Base-by-base conservation (phyloP, 1,140 invertebrate species). In the Zaprionus nigranus region DNA sequence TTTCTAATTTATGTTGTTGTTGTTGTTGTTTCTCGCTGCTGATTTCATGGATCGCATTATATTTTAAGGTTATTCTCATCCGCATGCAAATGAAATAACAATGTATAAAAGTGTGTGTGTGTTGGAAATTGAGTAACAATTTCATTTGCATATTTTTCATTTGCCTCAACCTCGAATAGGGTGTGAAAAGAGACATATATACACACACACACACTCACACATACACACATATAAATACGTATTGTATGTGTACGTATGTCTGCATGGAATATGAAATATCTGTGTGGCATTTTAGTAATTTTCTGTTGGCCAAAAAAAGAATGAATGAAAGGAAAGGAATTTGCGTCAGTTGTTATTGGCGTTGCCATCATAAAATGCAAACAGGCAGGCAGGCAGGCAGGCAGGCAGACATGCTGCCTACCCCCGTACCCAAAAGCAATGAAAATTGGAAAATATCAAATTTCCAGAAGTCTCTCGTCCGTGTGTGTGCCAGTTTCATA, bases 101-200 rank as follows among this genome's bases (percentile, higher is more conserved):
- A 72, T 77, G 71, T 59, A 53, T 43, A 71, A 12, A 17, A 11
- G n/a, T 36, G 26, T 40, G 26, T 62, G 53, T 78, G 66, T 65
- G 64, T 67, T 51, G 79, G 78, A 75, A 81, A 75, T 88, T 88
- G 84, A 90, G 81, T 79, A 88, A 90, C 85, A 88, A 88, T 90
- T 88, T 88, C 85, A 88, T 88, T 88, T 88, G 84, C 84, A 88
- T 88, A 88, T 88, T 88, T 88, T 81, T 84, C 85, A 88, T 87
- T 87, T 88, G 75, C 65, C 72, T 62, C 34, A 59, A 58, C 54
- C 70, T 68, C 61, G 63, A 53, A n/a, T 70, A 56, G 71, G 81
- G 78, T 81, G 81, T 60, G 74, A 81, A 85, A 56, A 71, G 58
- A 75, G 59, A 77, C 61, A 64, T 63, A 82, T 65, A 36, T 36